Percentiles rank a stretch among this genome's conserved stretches.
These are phyloP conservation scores for Tetragnatha montana DNA, from an alignment of 2,888 invertebrate species.

Conservation along the genomic window DNA sequence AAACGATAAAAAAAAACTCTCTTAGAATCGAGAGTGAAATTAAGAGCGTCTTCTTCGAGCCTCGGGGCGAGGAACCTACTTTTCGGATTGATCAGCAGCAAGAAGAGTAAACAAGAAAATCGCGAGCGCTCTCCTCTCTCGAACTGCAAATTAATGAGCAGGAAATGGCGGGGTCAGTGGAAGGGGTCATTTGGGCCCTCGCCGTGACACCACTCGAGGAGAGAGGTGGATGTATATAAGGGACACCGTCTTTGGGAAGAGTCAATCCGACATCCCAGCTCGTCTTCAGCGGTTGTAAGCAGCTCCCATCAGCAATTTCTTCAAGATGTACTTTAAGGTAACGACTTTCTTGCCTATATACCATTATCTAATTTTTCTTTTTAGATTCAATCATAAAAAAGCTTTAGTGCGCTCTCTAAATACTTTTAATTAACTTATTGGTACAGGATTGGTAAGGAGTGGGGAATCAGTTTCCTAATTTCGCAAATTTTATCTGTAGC, in stretches of 20 bases:
- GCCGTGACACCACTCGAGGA: constrained; percentile 30
- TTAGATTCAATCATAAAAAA: no score
- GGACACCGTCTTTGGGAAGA: constrained; percentile 12
- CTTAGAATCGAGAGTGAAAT: constrained; percentile 49
- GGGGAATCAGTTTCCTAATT: no score
- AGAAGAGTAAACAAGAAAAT: constrained; percentile 27
- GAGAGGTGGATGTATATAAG: constrained; percentile 25
- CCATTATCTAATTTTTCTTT: no score
- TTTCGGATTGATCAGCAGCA: constrained; percentile 25
- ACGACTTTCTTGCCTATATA: no score
- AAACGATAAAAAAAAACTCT: constrained; percentile 4
- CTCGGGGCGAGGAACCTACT: constrained; percentile 44
- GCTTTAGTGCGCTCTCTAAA: no score
- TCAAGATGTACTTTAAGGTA: not conserved
- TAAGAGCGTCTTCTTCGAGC: constrained; percentile 60
- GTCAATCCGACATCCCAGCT: constrained; percentile 29
- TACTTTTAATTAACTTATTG: no score
- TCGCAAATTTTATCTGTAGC: no score
- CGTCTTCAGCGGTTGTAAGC: not conserved
- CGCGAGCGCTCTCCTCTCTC: constrained; percentile 30
- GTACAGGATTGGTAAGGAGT: no score
- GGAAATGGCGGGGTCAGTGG: constrained; percentile 53
- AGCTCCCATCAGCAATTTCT: not conserved
- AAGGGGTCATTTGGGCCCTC: constrained; percentile 27
- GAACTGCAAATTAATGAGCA: constrained; percentile 60